A percentile compares a stretch with the other conserved stretches of the same genome.
Conservation (phyloP, 2,888 invertebrate genomes). For the Galerucella nymphaeae region DNA sequence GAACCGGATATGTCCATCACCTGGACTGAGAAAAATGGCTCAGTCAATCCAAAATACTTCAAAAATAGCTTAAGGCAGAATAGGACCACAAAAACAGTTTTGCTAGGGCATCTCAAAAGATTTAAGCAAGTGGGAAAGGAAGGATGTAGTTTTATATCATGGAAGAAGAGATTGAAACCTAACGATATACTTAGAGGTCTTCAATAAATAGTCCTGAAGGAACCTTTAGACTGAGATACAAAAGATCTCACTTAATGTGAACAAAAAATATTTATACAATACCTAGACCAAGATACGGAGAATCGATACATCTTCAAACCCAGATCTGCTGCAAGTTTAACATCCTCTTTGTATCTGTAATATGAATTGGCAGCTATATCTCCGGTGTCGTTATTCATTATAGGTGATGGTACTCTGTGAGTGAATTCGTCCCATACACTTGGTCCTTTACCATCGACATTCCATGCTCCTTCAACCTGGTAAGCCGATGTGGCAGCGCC, state of each 20-base stretch:
- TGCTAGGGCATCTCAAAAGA: too few relatives aligned
- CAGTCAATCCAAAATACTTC: too few relatives aligned
- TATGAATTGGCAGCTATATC: constrained; percentile 78
- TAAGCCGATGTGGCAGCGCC: constrained; percentile 45
- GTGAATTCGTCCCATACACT: constrained; percentile 77
- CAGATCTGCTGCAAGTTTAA: constrained; percentile 67
- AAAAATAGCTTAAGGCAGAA: too few relatives aligned
- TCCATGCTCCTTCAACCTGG: constrained; percentile 52
- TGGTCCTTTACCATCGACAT: constrained; percentile 67
- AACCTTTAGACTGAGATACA: too few relatives aligned
- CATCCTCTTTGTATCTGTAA: constrained; percentile 71
- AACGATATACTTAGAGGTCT: too few relatives aligned
- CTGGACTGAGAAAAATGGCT: too few relatives aligned
- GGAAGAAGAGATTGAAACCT: too few relatives aligned
- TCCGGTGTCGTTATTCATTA: constrained; percentile 63
- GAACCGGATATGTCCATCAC: too few relatives aligned
- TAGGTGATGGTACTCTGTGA: constrained; percentile 65
- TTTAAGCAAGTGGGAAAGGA: too few relatives aligned
- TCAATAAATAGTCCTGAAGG: too few relatives aligned
- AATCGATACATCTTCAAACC: constrained; percentile 71
- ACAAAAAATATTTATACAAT: background rate
- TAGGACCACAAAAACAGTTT: too few relatives aligned
- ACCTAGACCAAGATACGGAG: constrained; percentile 73
- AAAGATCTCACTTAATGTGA: background rate
- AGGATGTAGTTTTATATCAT: too few relatives aligned